Base-by-base conservation (phyloP, 1,140 invertebrate species). In the Dendrolimus punctatus region DNA sequence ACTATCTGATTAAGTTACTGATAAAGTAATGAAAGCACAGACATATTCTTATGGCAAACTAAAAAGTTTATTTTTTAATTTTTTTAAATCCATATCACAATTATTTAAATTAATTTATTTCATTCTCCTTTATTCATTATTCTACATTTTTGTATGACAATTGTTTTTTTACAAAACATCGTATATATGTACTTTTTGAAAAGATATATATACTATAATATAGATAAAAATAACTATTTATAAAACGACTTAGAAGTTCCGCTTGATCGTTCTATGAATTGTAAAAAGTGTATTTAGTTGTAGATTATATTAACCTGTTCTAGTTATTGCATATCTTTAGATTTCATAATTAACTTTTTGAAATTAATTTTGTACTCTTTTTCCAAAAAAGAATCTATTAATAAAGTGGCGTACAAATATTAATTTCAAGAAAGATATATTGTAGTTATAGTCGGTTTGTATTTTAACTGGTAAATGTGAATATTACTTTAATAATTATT, bases 201-300 rank as follows among this genome's bases (percentile, higher is more conserved):
- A 71, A 51, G 53, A 55, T 64, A 68, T 65, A 56, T 9, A 53
- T n/a, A 62, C 53, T 73, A 68, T 71, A 67, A 65, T 72, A 63
- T 76, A 73, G 61, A 71, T 75, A 67, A 65, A 60, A 55, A 57
- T 55, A 61, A 61, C 59, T 82, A 81, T 76, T 75, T 79, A 77
- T 73, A 60, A 52, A 73, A 71, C 59, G 63, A 79, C 58, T 78
- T 80, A 81, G 76, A 69, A 66, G 51, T 73, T 73, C 78, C 71
- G 78, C 78, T 84, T 83, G 66, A 73, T 71, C 65, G 73, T 78
- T 75, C 58, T 75, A 80, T 67, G 73, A 70, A 74, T 74, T 83
- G 80, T 83, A 85, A 79, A 85, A 85, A 85, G 75, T 85, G 78
- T 85, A 85, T 81, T 85, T 85, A 85, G 80, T 79, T 77, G 73